A percentile compares a stretch with the other conserved stretches of the same genome.
Conservation (phyloP, 2,113 vertebrate species). For the Cromileptes altivelis region DNA sequence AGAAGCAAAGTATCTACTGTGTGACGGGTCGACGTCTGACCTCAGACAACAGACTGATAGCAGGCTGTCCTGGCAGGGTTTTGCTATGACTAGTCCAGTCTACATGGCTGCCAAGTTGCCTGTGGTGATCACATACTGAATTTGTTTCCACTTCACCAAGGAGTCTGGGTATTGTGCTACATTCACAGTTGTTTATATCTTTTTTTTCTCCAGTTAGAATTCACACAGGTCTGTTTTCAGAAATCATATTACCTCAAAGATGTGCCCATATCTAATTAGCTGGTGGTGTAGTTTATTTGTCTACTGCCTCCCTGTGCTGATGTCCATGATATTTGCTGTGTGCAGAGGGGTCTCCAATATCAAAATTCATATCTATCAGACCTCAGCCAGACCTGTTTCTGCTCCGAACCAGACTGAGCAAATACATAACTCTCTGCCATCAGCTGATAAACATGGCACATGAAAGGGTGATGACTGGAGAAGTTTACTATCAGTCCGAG, state of each 20-base stretch:
- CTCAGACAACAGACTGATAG: constrained; percentile 54
- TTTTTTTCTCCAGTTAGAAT: neutral
- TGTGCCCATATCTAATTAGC: neutral
- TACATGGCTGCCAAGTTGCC: constrained; percentile 34
- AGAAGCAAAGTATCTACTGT: constrained; percentile 59
- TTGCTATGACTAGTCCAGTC: neutral
- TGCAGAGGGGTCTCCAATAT: neutral
- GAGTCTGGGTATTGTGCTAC: constrained; percentile 1
- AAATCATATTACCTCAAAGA: constrained; percentile 1
- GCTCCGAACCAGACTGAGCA: neutral
- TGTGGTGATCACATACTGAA: constrained; percentile 36
- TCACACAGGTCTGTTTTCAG: constrained; percentile 12
- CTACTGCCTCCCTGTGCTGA: neutral
- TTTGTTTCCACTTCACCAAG: constrained; percentile 41
- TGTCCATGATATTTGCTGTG: neutral
- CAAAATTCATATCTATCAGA: neutral
- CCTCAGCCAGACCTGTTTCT: neutral
- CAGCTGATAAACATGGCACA: constrained; percentile 11
- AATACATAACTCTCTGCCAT: constrained; percentile 4
- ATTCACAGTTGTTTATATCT: neutral
- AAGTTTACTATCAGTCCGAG: constrained; percentile 8
- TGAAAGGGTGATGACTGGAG: neutral
- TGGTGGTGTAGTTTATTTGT: neutral
- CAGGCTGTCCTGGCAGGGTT: constrained; percentile 49
- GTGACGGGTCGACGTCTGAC: constrained; percentile 48